Evolutionary conservation across 2,797 vertebrate species (phyloP), one percentile per base, ranked within the genome.

Genomic region (Rhynchotus rufescens): DNA sequence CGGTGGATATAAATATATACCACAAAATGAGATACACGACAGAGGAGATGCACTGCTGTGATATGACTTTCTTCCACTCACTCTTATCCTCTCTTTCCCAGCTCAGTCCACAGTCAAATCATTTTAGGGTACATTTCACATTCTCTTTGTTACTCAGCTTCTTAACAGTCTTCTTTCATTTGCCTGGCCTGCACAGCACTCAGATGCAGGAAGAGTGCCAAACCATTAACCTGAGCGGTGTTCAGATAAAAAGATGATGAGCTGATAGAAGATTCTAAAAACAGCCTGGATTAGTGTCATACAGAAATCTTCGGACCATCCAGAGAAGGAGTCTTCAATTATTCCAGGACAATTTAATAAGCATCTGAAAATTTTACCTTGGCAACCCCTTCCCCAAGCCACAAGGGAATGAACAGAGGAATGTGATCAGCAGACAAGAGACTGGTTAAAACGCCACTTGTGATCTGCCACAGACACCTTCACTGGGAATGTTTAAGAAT

Each of bases 401-500:
- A 76, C 52, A 89, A 92, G 94, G 92, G 57, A 89, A 79, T n/a
- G 40, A 90, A 62, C n/a, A 88, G 75, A 83, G 66, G 74, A 83
- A 86, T 52, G 22, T 64, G 75, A 91, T 80, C 34, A 72, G 81
- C 65, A 80, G 62, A 73, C 25, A 91, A 93, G 17, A 10, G 76
- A 95, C 96, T 23, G 15, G 95, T 97, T 96, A 97, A 96, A 96
- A 94, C 80, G 62, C 34, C 79, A 60, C 83, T 56, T 91, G 64
- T 54, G 40, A 95, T 83, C 65, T 82, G 74, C 93, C 94, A 86
- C 78, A 96, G 93, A 89, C 66, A 4, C 91, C 85, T 96, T 96
- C 75, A 78, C 86, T 89, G 77, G 61, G 89, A 97, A 96, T 89
- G 90, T 73, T 78, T 90, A 92, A 96, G 96, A 93, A 95, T 97